phyloP scores from a whole-genome alignment of 2,797 vertebrate species.

The Myioborus miniatus region DNA sequence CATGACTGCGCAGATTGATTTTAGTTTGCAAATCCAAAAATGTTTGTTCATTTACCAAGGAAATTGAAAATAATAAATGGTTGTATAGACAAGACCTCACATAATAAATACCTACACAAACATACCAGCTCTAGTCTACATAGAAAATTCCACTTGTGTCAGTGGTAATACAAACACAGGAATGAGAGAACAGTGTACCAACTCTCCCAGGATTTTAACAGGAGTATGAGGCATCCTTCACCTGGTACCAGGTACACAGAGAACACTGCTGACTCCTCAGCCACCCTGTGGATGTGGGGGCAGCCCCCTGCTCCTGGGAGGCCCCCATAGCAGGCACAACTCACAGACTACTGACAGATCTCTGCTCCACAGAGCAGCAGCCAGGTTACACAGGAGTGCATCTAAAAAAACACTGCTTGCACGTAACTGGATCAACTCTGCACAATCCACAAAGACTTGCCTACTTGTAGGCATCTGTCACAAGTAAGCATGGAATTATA shows the following conservation, averaged over 20 bases:
- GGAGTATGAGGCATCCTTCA: neutral
- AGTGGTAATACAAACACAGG: neutral
- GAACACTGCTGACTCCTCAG: neutral
- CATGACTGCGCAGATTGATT: neutral
- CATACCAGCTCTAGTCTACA: neutral
- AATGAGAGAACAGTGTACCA: neutral
- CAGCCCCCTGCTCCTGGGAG: neutral
- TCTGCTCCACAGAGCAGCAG: rapidly evolving
- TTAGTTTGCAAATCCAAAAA: neutral
- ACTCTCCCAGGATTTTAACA: rapidly evolving
- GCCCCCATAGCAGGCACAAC: neutral
- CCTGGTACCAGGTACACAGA: neutral
- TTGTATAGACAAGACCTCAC: neutral
- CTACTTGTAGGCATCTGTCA: neutral
- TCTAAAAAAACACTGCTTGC: neutral
- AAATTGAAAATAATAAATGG: neutral
- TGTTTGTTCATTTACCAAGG: neutral
- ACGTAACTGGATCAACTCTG: neutral
- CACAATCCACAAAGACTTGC: neutral
- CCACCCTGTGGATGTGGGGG: neutral
- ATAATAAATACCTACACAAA: neutral
- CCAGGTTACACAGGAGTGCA: neutral
- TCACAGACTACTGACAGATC: neutral
- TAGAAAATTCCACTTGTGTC: neutral
- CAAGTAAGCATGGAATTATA: neutral